Base-by-base conservation (phyloP, 2,888 invertebrate species). In the Brachyopa scutellaris region DNA sequence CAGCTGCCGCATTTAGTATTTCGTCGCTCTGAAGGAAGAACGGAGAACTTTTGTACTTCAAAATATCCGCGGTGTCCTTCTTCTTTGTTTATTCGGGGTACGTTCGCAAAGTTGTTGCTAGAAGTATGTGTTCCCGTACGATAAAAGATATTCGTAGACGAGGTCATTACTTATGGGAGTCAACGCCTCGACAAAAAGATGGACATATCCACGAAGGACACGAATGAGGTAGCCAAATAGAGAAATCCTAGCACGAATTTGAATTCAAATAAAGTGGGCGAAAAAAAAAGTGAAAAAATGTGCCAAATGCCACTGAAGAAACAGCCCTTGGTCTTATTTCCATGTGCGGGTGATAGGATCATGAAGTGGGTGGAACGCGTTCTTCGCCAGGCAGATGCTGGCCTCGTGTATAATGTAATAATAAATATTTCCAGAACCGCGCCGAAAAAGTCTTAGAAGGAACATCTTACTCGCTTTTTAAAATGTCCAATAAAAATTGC, bases 401-500 rank as follows among this genome's bases (percentile, higher is more conserved):
- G 59, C n/a, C n/a, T n/a, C n/a, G n/a, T n/a, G n/a, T 59, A 76
- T 76, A 82, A 82, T 77, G 77, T 82, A 77, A 82, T 82, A 82
- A 82, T 82, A 82, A 82, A 82, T 82, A 82, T 82, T 82, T 66
- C 77, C 66, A 70, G 61, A 33, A 45, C 77, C 59, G 86, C 86
- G 87, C 85, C 87, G 85, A 85, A 85, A 85, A 85, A 84, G 84
- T 84, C 84, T 84, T 80, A 85, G 85, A 84, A 87, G 87, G 87
- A 89, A 89, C 88, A 88, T 90, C 90, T 90, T 90, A 90, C 88
- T 90, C 86, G 88, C 89, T 89, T 90, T 90, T 90, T 89, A 89
- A 90, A 90, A 90, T 90, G 91, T 90, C 90, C 90, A 90, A 90
- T 90, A 90, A 90, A 90, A 90, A 90, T 90, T 90, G 90, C 91